These are phyloP conservation scores for Ophiothrix spiculata DNA, from an alignment of 35 echinoderm and acorn worm species.

Conservation along the genomic window DNA sequence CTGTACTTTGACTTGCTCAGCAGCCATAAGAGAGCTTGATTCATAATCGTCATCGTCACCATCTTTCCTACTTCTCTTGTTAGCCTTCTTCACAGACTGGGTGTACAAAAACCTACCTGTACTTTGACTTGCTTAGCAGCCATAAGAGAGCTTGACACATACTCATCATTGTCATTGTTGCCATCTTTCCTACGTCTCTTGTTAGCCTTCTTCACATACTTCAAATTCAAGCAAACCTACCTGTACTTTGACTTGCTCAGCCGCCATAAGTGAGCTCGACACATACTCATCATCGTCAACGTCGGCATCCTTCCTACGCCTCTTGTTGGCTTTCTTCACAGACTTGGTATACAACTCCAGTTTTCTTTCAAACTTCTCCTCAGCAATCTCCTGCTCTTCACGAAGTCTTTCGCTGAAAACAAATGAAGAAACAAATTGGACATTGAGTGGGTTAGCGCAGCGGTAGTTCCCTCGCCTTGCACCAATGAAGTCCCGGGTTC, in stretches of 20 bases:
- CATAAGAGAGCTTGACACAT: slow-evolving; percentile 49
- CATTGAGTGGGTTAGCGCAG: not conserved
- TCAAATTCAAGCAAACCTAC: no score
- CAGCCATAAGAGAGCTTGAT: slow-evolving; percentile 49
- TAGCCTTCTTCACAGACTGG: slow-evolving; percentile 78
- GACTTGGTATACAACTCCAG: slow-evolving; percentile 79
- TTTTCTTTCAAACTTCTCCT: slow-evolving; percentile 81
- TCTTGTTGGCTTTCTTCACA: slow-evolving; percentile 74
- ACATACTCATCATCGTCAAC: slow-evolving; percentile 54
- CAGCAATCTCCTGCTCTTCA: slow-evolving; percentile 62
- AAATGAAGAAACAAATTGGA: not conserved
- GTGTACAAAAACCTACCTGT: no score
- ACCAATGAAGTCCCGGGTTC: no score
- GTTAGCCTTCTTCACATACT: slow-evolving; percentile 77
- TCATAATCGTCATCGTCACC: slow-evolving; percentile 43
- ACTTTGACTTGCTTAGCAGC: slow-evolving; percentile 72
- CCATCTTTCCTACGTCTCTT: slow-evolving; percentile 41
- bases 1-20: slow-evolving; percentile 77
- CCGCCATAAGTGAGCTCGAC: slow-evolving; percentile 49
- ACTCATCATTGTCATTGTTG: slow-evolving; percentile 42
- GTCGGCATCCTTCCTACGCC: slow-evolving; percentile 14
- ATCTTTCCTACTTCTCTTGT: slow-evolving; percentile 41
- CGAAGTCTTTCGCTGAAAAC: slow-evolving; percentile 56
- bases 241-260: slow-evolving; percentile 77
- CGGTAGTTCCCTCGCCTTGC: no score